phyloP scores from a whole-genome alignment of 2,113 vertebrate genomes.

The Cryptotis parvus region DNA sequence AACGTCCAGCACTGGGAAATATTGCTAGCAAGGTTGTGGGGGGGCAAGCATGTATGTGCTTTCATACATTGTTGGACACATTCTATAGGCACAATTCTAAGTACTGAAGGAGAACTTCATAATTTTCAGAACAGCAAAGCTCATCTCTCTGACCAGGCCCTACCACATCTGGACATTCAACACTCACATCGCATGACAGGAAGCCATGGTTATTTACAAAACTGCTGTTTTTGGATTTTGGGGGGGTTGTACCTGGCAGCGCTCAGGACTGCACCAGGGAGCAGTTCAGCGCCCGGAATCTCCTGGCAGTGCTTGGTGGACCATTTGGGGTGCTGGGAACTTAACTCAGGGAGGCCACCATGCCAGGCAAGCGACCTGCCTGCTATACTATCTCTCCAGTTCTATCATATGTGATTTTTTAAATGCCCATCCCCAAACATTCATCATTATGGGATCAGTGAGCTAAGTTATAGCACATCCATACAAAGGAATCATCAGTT shows the following conservation, averaged over 20 bases:
- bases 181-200: not conserved
- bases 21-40: not conserved
- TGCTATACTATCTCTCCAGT: too few species aligned
- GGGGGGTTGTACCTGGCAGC: not conserved
- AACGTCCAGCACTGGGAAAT: not conserved
- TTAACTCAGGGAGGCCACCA: not conserved
- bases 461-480: not conserved
- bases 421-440: not conserved
- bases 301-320: too few species aligned
- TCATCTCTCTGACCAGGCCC: not conserved
- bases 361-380: not conserved
- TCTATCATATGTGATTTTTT: too few species aligned
- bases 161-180: not conserved
- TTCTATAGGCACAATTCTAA: not conserved
- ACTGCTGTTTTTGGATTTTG: not conserved
- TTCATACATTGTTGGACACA: not conserved
- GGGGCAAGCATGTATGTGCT: not conserved
- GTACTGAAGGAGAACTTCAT: not conserved
- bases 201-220: not conserved
- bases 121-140: conserved; percentile 20
- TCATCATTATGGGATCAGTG: not conserved
- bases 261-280: too few species aligned
- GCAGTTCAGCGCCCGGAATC: too few species aligned
- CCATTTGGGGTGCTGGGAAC: too few species aligned
- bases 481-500: fast-evolving